phyloP scores from a whole-genome alignment of 2,888 invertebrate genomes.

The Drosophila mimica region DNA sequence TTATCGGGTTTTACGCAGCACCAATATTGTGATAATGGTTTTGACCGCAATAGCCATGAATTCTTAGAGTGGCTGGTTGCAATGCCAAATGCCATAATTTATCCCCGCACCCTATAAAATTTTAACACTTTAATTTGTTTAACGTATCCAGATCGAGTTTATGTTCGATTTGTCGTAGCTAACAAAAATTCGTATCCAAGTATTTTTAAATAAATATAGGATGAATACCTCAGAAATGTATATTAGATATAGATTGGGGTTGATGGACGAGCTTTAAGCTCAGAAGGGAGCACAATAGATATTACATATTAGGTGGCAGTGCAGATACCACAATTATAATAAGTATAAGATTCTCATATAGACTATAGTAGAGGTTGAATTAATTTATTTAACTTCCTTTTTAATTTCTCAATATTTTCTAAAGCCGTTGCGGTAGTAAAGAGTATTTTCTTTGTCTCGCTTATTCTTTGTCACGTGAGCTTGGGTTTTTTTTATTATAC shows the following conservation, averaged over 20 bases:
- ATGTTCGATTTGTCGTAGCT: neutral
- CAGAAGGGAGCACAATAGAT: no score
- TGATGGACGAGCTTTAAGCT: no score
- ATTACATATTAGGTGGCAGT: no score
- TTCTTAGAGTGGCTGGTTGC: neutral
- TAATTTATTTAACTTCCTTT: neutral
- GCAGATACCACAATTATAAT: no score
- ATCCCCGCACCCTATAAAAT: neutral
- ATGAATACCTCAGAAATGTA: neutral
- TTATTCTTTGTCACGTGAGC: conserved; percentile 3
- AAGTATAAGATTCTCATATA: no score
- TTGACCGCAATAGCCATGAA: neutral
- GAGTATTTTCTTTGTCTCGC: neutral
- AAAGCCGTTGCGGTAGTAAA: no score
- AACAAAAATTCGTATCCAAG: neutral
- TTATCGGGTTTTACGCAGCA: conserved; percentile 40
- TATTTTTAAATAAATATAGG: neutral
- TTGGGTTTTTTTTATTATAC: neutral
- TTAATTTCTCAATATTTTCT: no score
- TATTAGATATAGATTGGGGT: no score
- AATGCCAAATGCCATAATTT: conserved; percentile 21
- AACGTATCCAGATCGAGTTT: neutral
- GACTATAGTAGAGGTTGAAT: no score
- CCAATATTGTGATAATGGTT: conserved; percentile 28
- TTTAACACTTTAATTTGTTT: neutral